Conservation (phyloP, 2,888 invertebrate genomes). For the Corythucha ciliata region DNA sequence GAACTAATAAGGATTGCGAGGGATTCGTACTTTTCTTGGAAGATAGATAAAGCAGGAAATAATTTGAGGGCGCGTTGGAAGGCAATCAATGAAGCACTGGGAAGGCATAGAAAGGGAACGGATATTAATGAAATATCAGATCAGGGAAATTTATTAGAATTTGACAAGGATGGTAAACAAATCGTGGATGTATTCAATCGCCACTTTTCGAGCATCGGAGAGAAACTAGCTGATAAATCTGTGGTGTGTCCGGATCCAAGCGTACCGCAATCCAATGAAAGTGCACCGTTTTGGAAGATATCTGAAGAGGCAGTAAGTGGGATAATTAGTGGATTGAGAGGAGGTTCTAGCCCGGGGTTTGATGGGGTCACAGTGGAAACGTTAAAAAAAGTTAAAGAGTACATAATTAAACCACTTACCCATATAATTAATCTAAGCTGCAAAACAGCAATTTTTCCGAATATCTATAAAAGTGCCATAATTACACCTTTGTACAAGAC, state of each 20-base stretch:
- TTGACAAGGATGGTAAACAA: constrained; percentile 7
- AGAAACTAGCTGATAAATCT: constrained; percentile 14
- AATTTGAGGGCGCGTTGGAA: too few species aligned
- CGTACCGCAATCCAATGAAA: neutral
- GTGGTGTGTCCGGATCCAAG: neutral
- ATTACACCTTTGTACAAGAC: constrained; percentile 8
- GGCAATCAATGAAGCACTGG: too few species aligned
- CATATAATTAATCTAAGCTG: constrained; percentile 4
- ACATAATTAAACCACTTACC: neutral
- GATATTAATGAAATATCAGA: too few species aligned
- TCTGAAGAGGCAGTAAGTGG: neutral
- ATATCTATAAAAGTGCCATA: constrained; percentile 14
- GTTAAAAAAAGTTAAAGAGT: constrained; percentile 9
- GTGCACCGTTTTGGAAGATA: neutral
- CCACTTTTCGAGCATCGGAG: constrained; percentile 12
- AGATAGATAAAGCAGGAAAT: too few species aligned
- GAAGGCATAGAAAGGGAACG: too few species aligned
- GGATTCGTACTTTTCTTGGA: too few species aligned
- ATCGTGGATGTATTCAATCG: constrained; percentile 8
- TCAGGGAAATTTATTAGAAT: too few species aligned
- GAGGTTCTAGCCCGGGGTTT: constrained; percentile 13
- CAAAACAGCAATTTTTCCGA: neutral
- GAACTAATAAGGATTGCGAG: too few species aligned
- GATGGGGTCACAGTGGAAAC: constrained; percentile 13
- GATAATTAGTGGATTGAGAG: constrained; percentile 3